Conservation (phyloP, 2,888 invertebrate species). For the Seira musarum region DNA sequence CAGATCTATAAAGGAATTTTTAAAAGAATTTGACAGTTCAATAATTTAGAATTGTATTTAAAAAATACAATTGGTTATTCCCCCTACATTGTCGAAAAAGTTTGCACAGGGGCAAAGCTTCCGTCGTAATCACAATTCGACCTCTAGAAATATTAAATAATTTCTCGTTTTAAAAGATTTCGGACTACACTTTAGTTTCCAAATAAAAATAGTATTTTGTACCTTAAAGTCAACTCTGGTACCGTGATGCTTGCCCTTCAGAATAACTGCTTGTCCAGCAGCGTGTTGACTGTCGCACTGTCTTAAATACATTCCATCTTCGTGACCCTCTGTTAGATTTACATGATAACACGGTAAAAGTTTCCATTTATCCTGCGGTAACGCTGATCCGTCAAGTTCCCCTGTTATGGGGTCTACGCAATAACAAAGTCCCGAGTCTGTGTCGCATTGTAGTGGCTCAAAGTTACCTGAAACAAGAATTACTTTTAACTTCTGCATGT, state of each 20-base stretch:
- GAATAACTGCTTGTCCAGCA: conserved; percentile 75
- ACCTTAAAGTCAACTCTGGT: conserved; percentile 76
- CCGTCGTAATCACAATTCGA: conserved; percentile 79
- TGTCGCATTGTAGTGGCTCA: conserved; percentile 80
- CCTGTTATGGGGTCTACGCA: conserved; percentile 79
- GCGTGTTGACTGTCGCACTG: conserved; percentile 80
- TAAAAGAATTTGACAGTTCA: conserved; percentile 11
- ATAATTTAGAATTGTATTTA: too few relatives aligned
- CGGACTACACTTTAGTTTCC: too few relatives aligned
- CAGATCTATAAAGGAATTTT: conserved; percentile 74
- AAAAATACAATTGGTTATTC: too few relatives aligned
- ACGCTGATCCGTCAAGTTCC: conserved; percentile 74
- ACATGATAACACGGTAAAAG: conserved; percentile 75
- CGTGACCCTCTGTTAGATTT: conserved; percentile 73
- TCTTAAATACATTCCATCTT: conserved; percentile 77
- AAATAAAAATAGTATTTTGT: too few relatives aligned
- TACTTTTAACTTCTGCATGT: too few relatives aligned
- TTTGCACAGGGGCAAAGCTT: conserved; percentile 74
- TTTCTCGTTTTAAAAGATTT: too few relatives aligned
- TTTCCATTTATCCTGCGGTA: conserved; percentile 76
- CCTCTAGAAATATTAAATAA: too few relatives aligned
- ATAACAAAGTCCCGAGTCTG: conserved; percentile 78
- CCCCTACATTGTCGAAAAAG: conserved; percentile 31
- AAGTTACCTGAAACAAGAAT: too few relatives aligned
- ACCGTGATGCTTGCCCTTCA: conserved; percentile 77